Evolutionary conservation across 2,797 vertebrate genomes (phyloP).

Genomic region (Pachyuromys duprasi): DNA sequence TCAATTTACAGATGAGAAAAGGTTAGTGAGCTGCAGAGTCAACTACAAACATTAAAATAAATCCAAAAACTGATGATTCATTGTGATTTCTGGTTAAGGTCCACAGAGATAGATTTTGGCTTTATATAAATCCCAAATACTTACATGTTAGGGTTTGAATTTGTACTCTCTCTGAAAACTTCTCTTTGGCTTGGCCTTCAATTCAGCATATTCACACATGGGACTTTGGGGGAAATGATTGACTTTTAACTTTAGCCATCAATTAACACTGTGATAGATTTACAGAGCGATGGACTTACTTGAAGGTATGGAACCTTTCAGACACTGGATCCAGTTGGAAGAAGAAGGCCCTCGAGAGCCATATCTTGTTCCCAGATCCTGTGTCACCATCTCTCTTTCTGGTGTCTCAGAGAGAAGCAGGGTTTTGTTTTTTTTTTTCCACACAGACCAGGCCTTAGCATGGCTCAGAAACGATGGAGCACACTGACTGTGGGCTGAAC

Average conservation of each 20-base stretch:
- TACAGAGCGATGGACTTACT: not conserved
- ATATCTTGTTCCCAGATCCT: not conserved
- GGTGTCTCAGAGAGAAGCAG: not conserved
- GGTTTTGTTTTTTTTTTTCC: too few species aligned
- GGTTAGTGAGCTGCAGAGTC: not conserved
- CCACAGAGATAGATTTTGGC: not conserved
- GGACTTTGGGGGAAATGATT: not conserved
- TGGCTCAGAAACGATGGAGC: too few species aligned
- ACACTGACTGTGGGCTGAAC: not conserved
- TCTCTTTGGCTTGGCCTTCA: not conserved
- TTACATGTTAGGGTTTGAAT: not conserved
- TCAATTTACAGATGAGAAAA: not conserved
- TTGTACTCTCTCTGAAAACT: not conserved
- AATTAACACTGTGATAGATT: not conserved
- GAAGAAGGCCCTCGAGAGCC: not conserved
- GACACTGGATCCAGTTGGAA: not conserved
- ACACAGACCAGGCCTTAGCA: not conserved
- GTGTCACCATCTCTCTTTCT: not conserved
- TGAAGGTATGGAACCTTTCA: not conserved
- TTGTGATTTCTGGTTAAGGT: not conserved
- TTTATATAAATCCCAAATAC: slow-evolving; percentile 5
- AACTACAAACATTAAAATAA: not conserved
- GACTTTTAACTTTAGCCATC: not conserved
- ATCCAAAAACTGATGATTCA: not conserved
- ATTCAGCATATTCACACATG: not conserved